Evolutionary conservation across 1,140 invertebrate species (phyloP), one percentile per base, ranked within the genome.

Genomic region (Papilio aristodemus): DNA sequence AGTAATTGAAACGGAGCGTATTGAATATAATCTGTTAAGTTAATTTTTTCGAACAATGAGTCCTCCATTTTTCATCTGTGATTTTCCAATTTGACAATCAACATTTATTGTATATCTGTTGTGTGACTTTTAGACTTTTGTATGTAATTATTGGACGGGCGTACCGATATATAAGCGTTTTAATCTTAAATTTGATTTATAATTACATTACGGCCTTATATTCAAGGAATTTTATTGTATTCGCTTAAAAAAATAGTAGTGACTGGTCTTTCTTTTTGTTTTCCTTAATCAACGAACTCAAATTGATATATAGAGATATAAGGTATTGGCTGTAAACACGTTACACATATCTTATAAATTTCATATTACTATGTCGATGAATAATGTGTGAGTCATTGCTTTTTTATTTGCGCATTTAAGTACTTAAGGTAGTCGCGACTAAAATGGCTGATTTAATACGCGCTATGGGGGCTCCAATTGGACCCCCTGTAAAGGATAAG

Each of bases 381-480:
- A 83, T 78, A 79, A 84, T 80, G 74, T 81, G 80, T 83, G 81
- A 86, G 75, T 86, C 83, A 82, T 71, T 70, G 25, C 62, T 71
- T 70, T 64, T 73, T 73, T 68, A 68, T 71, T 38, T 66, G 62
- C 75, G 57, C 74, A 66, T 72, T 76, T 72, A 73, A 71, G 66
- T 60, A 62, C 72, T 78, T 75, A 66, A 22, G 32, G 68, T 72
- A 38, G 19, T 71, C 43, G 64, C 71, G 54, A 54, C 64, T 71
- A 78, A 84, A 83, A 94, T 95, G 94, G 94, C 94, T 83, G 94
- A 95, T 92, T 88, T 94, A 81, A 94, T 95, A 81, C 93, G 94
- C 73, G 89, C 92, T 81, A 92, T 93, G 87, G 93, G 93, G 86
- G 91, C 92, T 74, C 93, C 93, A 71, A 92, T 93, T 70, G 93